Percentiles rank a stretch among this genome's conserved stretches.
Conservation (phyloP, 2,797 vertebrate species). For the Enteromius afrohamiltoni region DNA sequence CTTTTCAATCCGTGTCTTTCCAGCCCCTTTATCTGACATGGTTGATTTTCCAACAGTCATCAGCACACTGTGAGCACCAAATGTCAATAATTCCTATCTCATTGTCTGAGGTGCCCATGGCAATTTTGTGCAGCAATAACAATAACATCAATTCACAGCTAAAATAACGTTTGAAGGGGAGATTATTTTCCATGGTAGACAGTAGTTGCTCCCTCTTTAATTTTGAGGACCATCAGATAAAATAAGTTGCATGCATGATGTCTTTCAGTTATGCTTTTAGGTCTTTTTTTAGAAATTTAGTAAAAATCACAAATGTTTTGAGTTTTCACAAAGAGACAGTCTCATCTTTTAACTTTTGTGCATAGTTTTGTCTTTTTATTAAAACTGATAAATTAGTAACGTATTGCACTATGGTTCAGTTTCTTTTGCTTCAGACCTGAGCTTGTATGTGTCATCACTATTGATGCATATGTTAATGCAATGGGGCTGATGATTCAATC, state of each 20-base stretch:
- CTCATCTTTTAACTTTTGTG: background rate
- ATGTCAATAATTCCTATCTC: conserved; percentile 68
- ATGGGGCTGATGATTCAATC: conserved; percentile 71
- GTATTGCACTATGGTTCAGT: background rate
- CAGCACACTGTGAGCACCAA: conserved; percentile 45
- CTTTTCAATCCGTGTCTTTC: conserved; percentile 59
- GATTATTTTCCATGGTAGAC: conserved; percentile 15
- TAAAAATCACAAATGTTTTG: background rate
- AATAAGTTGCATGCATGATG: background rate
- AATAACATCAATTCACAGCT: conserved; percentile 28
- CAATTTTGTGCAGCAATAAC: conserved; percentile 26
- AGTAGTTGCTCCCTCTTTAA: background rate
- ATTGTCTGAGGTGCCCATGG: conserved; percentile 39
- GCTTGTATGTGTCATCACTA: conserved; percentile 57
- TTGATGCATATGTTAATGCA: conserved; percentile 75
- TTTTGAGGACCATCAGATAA: background rate
- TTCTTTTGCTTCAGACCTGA: conserved; percentile 3
- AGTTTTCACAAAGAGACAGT: background rate
- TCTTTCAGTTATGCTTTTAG: background rate
- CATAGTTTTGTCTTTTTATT: background rate
- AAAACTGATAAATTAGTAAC: background rate
- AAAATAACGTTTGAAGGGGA: background rate
- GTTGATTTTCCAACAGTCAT: conserved; percentile 55
- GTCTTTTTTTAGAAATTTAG: too few species aligned
- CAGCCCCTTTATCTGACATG: conserved; percentile 56